phyloP scores from a whole-genome alignment of 2,797 vertebrate species.

The Tangara arthus region DNA sequence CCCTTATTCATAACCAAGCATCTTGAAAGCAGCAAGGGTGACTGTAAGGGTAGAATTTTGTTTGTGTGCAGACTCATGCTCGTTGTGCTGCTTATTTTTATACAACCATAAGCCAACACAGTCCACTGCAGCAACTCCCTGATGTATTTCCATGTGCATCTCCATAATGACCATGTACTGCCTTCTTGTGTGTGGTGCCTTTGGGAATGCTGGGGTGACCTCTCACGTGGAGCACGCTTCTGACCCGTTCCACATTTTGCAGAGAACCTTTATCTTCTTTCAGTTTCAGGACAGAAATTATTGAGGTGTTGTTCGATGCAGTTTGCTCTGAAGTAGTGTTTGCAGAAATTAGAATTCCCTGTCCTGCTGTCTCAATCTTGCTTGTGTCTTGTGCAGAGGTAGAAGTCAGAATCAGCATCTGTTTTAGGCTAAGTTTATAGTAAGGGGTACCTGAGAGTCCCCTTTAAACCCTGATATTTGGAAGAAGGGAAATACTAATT shows the following conservation, averaged over 20 bases:
- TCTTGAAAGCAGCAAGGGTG: background rate
- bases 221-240: background rate
- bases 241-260: background rate
- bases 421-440: background rate
- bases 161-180: background rate
- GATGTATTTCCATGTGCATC: background rate
- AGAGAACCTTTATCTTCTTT: background rate
- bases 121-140: background rate
- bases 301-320: rapidly evolving
- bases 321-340: background rate
- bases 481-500: background rate
- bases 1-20: background rate
- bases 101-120: background rate
- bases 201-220: background rate
- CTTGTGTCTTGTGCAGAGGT: background rate
- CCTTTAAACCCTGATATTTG: background rate
- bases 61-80: background rate
- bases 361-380: background rate
- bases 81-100: background rate
- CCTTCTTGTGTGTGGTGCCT: background rate
- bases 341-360: background rate
- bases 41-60: background rate
- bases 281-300: background rate
- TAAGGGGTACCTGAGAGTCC: background rate
- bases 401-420: background rate